Conservation (phyloP, 1,140 invertebrate genomes). For the Chelonus insularis region DNA sequence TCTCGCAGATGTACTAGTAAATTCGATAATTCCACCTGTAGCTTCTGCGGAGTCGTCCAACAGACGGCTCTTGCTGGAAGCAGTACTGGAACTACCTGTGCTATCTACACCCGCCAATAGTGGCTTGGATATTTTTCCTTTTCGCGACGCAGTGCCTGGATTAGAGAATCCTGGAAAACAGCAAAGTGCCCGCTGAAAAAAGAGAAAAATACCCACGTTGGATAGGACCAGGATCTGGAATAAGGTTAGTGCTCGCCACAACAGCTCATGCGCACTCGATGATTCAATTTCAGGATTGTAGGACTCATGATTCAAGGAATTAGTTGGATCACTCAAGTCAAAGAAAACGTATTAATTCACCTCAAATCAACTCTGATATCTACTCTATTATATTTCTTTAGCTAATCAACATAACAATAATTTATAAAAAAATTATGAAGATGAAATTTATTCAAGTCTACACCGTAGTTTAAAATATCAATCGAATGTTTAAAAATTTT, state of each 20-base stretch:
- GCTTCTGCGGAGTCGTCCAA: slow-evolving; percentile 57
- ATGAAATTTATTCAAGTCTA: too few species aligned
- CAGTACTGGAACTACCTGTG: slow-evolving; percentile 56
- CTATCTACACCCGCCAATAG: slow-evolving; percentile 74
- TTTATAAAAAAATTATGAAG: too few species aligned
- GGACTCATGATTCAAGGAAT: too few species aligned
- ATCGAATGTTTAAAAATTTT: too few species aligned
- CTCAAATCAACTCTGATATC: slow-evolving; percentile 25
- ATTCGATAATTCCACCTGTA: slow-evolving; percentile 50
- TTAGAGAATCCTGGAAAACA: slow-evolving; percentile 86
- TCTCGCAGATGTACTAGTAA: slow-evolving; percentile 53
- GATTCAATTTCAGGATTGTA: too few species aligned
- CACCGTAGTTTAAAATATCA: too few species aligned
- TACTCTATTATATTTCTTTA: too few species aligned
- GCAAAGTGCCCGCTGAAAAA: slow-evolving; percentile 78
- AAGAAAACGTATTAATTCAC: slow-evolving; percentile 28
- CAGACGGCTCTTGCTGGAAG: slow-evolving; percentile 61
- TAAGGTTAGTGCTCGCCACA: slow-evolving; percentile 58
- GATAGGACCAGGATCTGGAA: slow-evolving; percentile 58
- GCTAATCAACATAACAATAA: too few species aligned
- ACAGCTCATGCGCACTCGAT: slow-evolving; percentile 57
- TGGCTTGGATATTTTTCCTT: slow-evolving; percentile 81
- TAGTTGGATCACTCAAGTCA: slow-evolving; percentile 23
- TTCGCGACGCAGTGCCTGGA: slow-evolving; percentile 77
- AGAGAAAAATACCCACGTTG: slow-evolving; percentile 63